A percentile compares a stretch with the other conserved stretches of the same genome.
phyloP scores from a whole-genome alignment of 2,888 invertebrate species.

The Troglohyphantes excavatus region DNA sequence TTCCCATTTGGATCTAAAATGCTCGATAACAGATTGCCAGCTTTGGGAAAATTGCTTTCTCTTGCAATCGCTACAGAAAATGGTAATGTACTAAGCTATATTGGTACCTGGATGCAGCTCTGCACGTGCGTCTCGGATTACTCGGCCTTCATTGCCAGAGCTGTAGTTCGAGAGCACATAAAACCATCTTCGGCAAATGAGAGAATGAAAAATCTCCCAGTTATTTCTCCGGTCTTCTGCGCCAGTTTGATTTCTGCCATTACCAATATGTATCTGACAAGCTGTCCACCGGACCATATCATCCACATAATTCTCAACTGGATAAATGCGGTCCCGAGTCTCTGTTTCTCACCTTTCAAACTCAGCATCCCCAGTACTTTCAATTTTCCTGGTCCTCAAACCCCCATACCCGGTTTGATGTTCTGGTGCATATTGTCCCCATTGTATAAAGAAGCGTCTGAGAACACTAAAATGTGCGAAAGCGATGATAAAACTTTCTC shows the following conservation, averaged over 20 bases:
- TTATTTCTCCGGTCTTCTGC: constrained; percentile 71
- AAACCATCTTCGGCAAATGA: constrained; percentile 43
- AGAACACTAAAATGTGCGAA: not conserved
- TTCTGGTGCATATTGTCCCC: constrained; percentile 71
- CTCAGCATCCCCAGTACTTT: constrained; percentile 59
- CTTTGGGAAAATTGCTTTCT: constrained; percentile 68
- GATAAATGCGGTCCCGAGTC: constrained; percentile 52
- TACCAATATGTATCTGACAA: constrained; percentile 62
- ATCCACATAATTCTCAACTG: constrained; percentile 63
- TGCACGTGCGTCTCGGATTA: constrained; percentile 60
- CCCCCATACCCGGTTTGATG: constrained; percentile 70
- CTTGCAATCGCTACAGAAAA: constrained; percentile 73
- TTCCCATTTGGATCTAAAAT: constrained; percentile 70
- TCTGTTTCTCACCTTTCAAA: constrained; percentile 71
- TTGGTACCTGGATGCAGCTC: constrained; percentile 75
- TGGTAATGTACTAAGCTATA: constrained; percentile 73
- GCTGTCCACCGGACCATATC: constrained; percentile 66
- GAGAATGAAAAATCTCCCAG: constrained; percentile 55
- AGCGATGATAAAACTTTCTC: constrained; percentile 62
- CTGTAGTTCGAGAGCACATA: constrained; percentile 65
- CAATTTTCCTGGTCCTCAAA: constrained; percentile 70
- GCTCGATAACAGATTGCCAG: constrained; percentile 66
- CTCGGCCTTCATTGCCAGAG: constrained; percentile 62
- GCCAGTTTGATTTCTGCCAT: constrained; percentile 70
- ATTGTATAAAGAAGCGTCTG: constrained; percentile 57